phyloP scores from a whole-genome alignment of 2,113 vertebrate species.

The Zapus hudsonius region DNA sequence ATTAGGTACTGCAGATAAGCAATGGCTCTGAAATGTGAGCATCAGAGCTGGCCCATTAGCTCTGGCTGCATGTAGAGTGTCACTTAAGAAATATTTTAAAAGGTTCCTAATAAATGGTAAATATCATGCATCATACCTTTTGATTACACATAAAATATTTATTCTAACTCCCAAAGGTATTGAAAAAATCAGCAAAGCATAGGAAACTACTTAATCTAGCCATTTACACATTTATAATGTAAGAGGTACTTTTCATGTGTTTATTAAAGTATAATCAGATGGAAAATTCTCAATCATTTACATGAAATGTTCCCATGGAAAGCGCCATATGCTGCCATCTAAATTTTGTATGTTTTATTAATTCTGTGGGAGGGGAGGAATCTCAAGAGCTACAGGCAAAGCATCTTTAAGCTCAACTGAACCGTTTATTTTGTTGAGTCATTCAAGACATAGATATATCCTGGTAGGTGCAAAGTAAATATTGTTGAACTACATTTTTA shows the following conservation, averaged over 20 bases:
- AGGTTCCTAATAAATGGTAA: slow-evolving; percentile 60
- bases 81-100: slow-evolving; percentile 68
- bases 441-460: slow-evolving; percentile 18
- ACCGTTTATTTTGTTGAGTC: slow-evolving; percentile 55
- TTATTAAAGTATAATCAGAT: slow-evolving; percentile 75
- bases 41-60: background rate
- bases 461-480: slow-evolving; percentile 46
- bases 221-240: slow-evolving; percentile 68
- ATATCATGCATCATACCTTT: slow-evolving; percentile 36
- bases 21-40: background rate
- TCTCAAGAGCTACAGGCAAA: slow-evolving; percentile 52
- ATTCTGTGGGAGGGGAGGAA: background rate
- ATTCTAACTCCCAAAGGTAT: slow-evolving; percentile 55
- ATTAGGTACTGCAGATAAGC: background rate
- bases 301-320: slow-evolving; percentile 69
- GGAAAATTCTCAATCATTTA: slow-evolving; percentile 74
- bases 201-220: slow-evolving; percentile 68
- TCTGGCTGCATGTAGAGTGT: background rate
- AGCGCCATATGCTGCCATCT: slow-evolving; percentile 64
- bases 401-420: slow-evolving; percentile 25
- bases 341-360: slow-evolving; percentile 74
- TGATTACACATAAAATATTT: slow-evolving; percentile 70
- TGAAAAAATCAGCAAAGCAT: slow-evolving; percentile 64
- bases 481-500: slow-evolving; percentile 46
- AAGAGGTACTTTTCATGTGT: slow-evolving; percentile 67